These are phyloP conservation scores for Oscheius myriophilus DNA, from an alignment of 2,888 invertebrate genomes.

Conservation along the genomic window DNA sequence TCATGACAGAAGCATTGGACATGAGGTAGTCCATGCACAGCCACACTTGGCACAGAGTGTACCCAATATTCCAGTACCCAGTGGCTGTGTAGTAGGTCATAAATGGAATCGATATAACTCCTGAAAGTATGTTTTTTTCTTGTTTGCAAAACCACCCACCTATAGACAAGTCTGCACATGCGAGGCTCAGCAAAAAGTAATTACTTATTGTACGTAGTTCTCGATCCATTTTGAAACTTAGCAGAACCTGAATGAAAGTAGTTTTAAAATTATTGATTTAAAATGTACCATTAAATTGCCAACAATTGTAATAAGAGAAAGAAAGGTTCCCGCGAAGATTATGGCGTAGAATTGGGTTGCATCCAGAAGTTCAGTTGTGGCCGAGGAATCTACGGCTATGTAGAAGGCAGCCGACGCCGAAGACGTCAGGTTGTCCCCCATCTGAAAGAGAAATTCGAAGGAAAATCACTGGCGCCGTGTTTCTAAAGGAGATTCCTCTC, in stretches of 20 bases:
- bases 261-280: not conserved
- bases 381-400: not conserved
- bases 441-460: too few relatives aligned
- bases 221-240: slow-evolving; percentile 94
- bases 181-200: slow-evolving; percentile 90
- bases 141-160: slow-evolving; percentile 74
- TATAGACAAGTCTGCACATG: slow-evolving; percentile 95
- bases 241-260: slow-evolving; percentile 92
- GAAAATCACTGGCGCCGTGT: not conserved
- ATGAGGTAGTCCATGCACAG: slow-evolving; percentile 95
- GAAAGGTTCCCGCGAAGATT: not conserved
- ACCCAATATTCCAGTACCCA: slow-evolving; percentile 87
- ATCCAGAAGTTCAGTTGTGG: not conserved
- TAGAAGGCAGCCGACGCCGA: not conserved
- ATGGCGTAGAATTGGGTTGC: slow-evolving; percentile 11
- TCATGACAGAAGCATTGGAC: slow-evolving; percentile 96
- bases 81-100: slow-evolving; percentile 89
- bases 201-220: slow-evolving; percentile 97
- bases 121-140: slow-evolving; percentile 34
- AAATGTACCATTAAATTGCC: slow-evolving; percentile 27
- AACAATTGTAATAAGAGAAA: slow-evolving; percentile 24
- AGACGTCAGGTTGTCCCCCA: too few relatives aligned
- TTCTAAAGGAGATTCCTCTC: not conserved
- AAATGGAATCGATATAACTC: slow-evolving; percentile 92
- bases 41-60: slow-evolving; percentile 83